Conservation (phyloP, 92 coral and sea anemone species). For the Pocillopora meandrina region DNA sequence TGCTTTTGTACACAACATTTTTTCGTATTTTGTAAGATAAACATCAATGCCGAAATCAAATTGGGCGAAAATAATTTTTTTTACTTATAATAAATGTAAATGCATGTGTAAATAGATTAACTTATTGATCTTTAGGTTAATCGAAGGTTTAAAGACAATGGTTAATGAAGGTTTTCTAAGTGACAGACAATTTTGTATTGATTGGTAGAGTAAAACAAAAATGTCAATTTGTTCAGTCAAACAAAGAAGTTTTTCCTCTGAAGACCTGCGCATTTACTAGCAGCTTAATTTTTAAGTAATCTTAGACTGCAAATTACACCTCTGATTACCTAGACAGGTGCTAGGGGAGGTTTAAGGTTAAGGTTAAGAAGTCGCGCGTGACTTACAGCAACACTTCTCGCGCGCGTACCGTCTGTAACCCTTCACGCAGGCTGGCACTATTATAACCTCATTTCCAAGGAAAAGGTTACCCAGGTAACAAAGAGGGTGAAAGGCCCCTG, state of each 20-base stretch:
- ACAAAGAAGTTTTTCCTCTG: not conserved
- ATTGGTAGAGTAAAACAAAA: not conserved
- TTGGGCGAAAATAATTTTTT: not conserved
- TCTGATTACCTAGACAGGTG: not conserved
- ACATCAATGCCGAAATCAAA: not conserved
- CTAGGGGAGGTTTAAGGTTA: too few species aligned
- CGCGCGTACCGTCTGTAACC: too few species aligned
- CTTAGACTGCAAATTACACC: not conserved
- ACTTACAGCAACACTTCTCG: too few species aligned
- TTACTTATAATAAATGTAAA: not conserved
- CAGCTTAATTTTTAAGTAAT: not conserved
- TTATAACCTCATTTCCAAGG: too few species aligned
- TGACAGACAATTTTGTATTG: not conserved
- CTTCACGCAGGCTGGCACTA: too few species aligned
- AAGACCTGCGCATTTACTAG: not conserved
- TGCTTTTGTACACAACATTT: too few species aligned
- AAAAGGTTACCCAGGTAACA: not conserved
- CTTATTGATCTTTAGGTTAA: not conserved
- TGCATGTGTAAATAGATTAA: not conserved
- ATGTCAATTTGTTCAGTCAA: not conserved
- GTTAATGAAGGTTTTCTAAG: not conserved
- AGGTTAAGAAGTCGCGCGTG: too few species aligned
- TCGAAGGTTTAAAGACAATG: not conserved
- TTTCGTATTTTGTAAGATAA: too few species aligned
- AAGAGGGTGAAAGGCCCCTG: not conserved